Base-by-base conservation (phyloP, 1,140 invertebrate species). In the Aricia agestis region DNA sequence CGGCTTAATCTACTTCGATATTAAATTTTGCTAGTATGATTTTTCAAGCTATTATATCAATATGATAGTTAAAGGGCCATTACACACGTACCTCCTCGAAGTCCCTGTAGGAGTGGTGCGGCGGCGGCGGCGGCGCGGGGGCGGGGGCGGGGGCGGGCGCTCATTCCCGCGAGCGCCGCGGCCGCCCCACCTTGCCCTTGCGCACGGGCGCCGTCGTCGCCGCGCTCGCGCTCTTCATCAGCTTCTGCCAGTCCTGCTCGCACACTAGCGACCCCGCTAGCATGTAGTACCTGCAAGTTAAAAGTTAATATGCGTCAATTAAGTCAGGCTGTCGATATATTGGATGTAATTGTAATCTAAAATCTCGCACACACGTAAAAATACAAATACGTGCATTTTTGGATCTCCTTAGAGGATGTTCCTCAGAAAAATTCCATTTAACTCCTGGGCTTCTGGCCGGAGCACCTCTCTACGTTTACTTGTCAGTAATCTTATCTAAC, bases 191-290 rank as follows among this genome's bases (percentile, higher is more conserved):
- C 91, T 97, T 97, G 87, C 96, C 96, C 92, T 97, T 97, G 85
- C 96, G 94, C 72, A 96, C 95, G 1, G 95, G 94, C 75, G 94
- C 93, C 42, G 93, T 91, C 36, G 93, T 92, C 74, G 92, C 93
- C 58, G 94, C 91, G 74, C 93, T 92, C 31, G 94, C 94, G 76
- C 92, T 93, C 91, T 98, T 98, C 84, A 97, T 93, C 82, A 97
- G 93, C 92, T 98, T 98, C 84, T 97, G 96, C 95, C 96, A 98
- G 92, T 98, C 97, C 90, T 97, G 95, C 91, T 98, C 97, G 93
- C 97, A 98, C 32, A 98, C 95, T 76, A 97, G 93, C 78, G 94
- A 95, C 52, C 97, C 97, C 76, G 96, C 95, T 76, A 97, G 89
- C 90, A 98, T 94, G 85, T 97, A 96, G 92, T 97, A 98, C 90